Evolutionary conservation across 2,113 vertebrate species (phyloP).

Genomic region (Oryzias melastigma): DNA sequence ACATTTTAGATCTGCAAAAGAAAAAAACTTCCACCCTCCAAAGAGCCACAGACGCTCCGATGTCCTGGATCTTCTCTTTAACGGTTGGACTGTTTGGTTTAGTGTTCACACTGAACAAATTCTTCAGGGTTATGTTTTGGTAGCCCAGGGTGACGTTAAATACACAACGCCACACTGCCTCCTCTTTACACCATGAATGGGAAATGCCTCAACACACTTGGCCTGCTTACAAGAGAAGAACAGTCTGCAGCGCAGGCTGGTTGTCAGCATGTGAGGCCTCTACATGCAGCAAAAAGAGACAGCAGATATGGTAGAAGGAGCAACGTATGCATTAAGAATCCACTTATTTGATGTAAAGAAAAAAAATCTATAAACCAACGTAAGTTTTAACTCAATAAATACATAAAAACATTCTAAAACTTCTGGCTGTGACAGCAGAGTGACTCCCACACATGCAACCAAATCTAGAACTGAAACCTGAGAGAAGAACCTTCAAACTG

Average conservation of each 20-base stretch:
- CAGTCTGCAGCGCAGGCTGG: slow-evolving; percentile 15
- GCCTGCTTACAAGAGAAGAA: slow-evolving; percentile 35
- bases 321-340: not conserved
- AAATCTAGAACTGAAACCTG: too few species aligned
- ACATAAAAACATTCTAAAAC: too few species aligned
- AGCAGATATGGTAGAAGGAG: not conserved
- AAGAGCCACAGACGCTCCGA: slow-evolving; percentile 1
- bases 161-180: slow-evolving; percentile 15
- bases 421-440: too few species aligned
- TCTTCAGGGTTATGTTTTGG: slow-evolving; percentile 34
- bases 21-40: not conserved
- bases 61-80: slow-evolving; percentile 12
- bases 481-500: too few species aligned
- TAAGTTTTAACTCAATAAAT: too few species aligned
- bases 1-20: not conserved
- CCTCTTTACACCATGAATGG: slow-evolving; percentile 29
- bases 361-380: too few species aligned
- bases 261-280: slow-evolving; percentile 13
- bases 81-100: slow-evolving; percentile 10
- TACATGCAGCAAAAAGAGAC: not conserved
- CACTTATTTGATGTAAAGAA: slow-evolving; percentile 35
- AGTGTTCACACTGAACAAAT: slow-evolving; percentile 21
- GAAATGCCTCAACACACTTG: slow-evolving; percentile 45
- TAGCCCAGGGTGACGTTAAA: slow-evolving; percentile 48
- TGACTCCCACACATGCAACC: too few species aligned